Conservation (phyloP, 2,113 vertebrate species). For the Aythya baeri region DNA sequence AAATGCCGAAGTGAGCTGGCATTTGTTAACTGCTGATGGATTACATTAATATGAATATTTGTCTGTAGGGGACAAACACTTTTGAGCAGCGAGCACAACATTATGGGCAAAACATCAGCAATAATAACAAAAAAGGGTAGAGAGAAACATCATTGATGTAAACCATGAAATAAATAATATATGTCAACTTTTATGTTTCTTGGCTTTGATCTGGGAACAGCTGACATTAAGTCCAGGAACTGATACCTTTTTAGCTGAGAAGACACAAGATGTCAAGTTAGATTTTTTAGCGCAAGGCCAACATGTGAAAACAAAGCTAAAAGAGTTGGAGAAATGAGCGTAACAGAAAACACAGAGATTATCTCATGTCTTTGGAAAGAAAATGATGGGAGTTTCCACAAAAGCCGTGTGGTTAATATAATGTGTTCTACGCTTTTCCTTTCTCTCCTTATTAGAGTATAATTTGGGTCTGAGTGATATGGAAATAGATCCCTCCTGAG, state of each 20-base stretch:
- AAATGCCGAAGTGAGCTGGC: not conserved
- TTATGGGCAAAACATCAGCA: slow-evolving; percentile 68
- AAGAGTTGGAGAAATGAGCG: not conserved
- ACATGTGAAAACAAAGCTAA: slow-evolving; percentile 41
- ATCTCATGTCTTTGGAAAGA: not conserved
- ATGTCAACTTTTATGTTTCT: slow-evolving; percentile 74
- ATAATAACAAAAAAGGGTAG: slow-evolving; percentile 49
- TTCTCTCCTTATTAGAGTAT: not conserved
- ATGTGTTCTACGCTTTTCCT: not conserved
- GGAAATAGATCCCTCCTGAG: not conserved
- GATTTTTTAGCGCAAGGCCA: slow-evolving; percentile 65
- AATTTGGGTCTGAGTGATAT: not conserved
- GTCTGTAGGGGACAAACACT: slow-evolving; percentile 55
- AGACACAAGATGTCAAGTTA: slow-evolving; percentile 59
- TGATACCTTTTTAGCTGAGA: slow-evolving; percentile 67
- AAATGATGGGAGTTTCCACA: not conserved
- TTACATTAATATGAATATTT: slow-evolving; percentile 37
- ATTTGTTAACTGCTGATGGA: slow-evolving; percentile 47
- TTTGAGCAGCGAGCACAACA: slow-evolving; percentile 18
- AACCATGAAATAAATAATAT: slow-evolving; percentile 76
- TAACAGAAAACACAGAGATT: slow-evolving; percentile 4
- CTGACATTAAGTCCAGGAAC: slow-evolving; percentile 68
- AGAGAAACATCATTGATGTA: slow-evolving; percentile 51
- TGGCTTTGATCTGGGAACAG: slow-evolving; percentile 66
- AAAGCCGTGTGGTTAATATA: slow-evolving; percentile 19